A percentile compares a stretch with the other conserved stretches of the same genome.
Evolutionary conservation across 2,888 invertebrate genomes (phyloP).

Genomic region (Furcula furcula): DNA sequence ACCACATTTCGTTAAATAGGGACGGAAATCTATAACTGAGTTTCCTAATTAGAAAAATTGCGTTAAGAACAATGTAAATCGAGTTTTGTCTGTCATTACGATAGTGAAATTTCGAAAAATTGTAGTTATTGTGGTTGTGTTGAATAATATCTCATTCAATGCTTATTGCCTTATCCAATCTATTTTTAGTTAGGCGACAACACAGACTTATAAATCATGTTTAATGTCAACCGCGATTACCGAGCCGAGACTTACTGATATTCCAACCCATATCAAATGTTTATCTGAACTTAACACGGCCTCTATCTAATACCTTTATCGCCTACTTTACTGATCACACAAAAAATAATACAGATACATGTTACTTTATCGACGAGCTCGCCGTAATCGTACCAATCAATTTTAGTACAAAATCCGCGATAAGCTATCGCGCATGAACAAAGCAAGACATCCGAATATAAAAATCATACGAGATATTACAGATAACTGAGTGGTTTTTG

Average conservation of each 20-base stretch:
- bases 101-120: too few relatives aligned
- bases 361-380: conserved; percentile 44
- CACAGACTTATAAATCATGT: conserved; percentile 36
- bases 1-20: too few relatives aligned
- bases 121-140: too few relatives aligned
- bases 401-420: conserved; percentile 60
- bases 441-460: conserved; percentile 52
- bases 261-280: conserved; percentile 27
- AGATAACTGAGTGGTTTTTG: conserved; percentile 41
- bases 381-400: conserved; percentile 65
- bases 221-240: conserved; percentile 37
- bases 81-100: too few relatives aligned
- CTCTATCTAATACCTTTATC: conserved; percentile 52
- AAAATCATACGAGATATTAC: conserved; percentile 44
- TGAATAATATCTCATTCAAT: background rate
- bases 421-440: conserved; percentile 50
- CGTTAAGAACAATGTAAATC: too few relatives aligned
- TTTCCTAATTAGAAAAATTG: too few relatives aligned
- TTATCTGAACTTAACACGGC: conserved; percentile 40
- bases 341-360: conserved; percentile 49
- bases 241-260: conserved; percentile 38
- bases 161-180: background rate
- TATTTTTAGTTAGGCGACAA: conserved; percentile 19
- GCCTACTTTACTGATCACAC: conserved; percentile 51
- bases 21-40: too few relatives aligned